Evolutionary conservation across 2,888 invertebrate genomes (phyloP), one percentile per base, ranked within the genome.

Genomic region (Euphydryas editha): DNA sequence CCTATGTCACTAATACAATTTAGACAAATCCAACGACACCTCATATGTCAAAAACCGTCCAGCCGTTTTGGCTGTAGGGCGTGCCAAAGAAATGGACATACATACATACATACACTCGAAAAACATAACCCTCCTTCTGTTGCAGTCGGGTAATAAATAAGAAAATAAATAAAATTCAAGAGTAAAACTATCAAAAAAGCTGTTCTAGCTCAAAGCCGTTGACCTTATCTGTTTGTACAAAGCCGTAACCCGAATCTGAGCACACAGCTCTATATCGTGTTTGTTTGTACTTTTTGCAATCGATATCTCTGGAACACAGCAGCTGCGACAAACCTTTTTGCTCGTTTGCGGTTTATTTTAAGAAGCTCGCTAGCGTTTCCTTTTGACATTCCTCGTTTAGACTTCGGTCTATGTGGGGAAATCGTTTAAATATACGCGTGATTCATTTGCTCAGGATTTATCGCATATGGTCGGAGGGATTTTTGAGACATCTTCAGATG

Each of bases 291-390:
- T 77, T 72, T 77, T 89, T 89, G 88, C 84, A 83, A 87, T 84
- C 86, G 87, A 88, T 90, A 88, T 85, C 87, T 85, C 82, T 80
- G 86, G 86, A 87, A 84, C 81, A 79, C 75, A 84, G 82, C 90
- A 89, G 90, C 90, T 90, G 90, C 80, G 86, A 75, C 56, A 58
- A 58, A 47, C 63, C 65, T 75, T 75, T 75, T 77, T 75, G 73
- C 73, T 72, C 74, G 42, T 76, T 64, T 68, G 68, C 65, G 64
- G 71, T 71, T 72, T 72, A 67, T 72, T 72, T 72, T 67, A 58
- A 69, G 55, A 60, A 37, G 55, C 39, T 56, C 58, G 51, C 67
- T 71, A 59, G 46, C 62, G 49, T 54, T 69, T 63, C 61, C 61
- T 63, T 65, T 65, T 59, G 65, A 42, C 55, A 68, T 68, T 63